A percentile compares a stretch with the other conserved stretches of the same genome.
These are phyloP conservation scores for Plutella xylostella DNA, from an alignment of 2,888 invertebrate species.

Conservation along the genomic window DNA sequence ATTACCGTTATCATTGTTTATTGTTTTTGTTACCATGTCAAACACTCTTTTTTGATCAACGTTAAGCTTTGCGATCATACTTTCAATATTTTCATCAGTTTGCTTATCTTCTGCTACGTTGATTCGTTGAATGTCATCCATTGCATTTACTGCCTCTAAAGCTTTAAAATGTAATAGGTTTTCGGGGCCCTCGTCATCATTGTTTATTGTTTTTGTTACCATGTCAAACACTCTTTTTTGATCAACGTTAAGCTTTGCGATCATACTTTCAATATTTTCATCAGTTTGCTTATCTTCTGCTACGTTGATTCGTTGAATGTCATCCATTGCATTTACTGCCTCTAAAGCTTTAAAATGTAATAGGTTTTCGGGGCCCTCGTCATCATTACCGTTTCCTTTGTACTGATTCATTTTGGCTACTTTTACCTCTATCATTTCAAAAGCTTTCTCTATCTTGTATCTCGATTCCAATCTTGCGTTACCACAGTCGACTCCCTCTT, in stretches of 20 bases:
- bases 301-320: constrained; percentile 13
- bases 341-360: constrained; percentile 19
- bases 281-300: constrained; percentile 15
- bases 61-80: constrained; percentile 22
- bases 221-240: constrained; percentile 24
- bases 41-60: constrained; percentile 24
- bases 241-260: constrained; percentile 22
- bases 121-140: constrained; percentile 17
- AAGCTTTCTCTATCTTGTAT: constrained; percentile 12
- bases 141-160: constrained; percentile 20
- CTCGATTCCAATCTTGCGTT: constrained; percentile 9
- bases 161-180: constrained; percentile 17
- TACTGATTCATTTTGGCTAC: constrained; percentile 17
- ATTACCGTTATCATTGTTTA: constrained; percentile 11
- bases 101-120: constrained; percentile 14
- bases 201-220: constrained; percentile 14
- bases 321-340: constrained; percentile 21
- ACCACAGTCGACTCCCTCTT: constrained; percentile 15
- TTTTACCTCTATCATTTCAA: constrained; percentile 16
- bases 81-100: constrained; percentile 11
- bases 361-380: constrained; percentile 19
- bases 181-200: constrained; percentile 11
- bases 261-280: constrained; percentile 14
- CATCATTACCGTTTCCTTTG: constrained; percentile 14
- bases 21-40: constrained; percentile 16